Evolutionary conservation across 1,140 invertebrate species (phyloP), one percentile per base, ranked within the genome.

Genomic region (Chlorops oryzae): DNA sequence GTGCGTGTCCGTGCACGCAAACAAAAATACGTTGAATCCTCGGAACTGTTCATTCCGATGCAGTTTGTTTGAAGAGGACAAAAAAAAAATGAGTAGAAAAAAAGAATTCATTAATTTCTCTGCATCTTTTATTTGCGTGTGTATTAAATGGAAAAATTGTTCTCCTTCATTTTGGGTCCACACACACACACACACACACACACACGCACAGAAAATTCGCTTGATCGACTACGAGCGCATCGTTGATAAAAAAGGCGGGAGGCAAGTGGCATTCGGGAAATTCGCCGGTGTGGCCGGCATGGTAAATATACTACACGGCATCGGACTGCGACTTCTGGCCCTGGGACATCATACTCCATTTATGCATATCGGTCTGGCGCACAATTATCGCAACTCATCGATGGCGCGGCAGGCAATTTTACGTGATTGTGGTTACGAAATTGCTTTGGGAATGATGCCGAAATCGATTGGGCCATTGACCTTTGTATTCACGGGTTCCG

Each of bases 311-410:
- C 76, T 99, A 2, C 96, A 99, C 65, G 96, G 97, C 3, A 74
- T 99, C 10, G 96, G 96, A 3, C 76, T 99, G 1, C 76, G 97
- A 37, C 77, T 99, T 0, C 71, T 99, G 25, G 97, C 96, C 0
- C 70, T 99, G 3, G 97, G 96, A 2, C 96, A 99, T 74, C 96
- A 99, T 65, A 99, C 97, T 0, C 96, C 96, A 1, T 98, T 99
- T 65, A 97, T 99, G 95, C 93, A 99, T 65, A 92, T 99, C 55
- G 96, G 96, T 6, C 91, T 92, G 13, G 93, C 96, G 0, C 97
- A 99, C 63, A 99, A 99, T 72, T 99, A 99, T 75, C 79, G 94
- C 18, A 96, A 94, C 70, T 96, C 91, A 0, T 93, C 93, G 51
- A 97, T 97, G 90, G 96, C 96, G 1, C 80, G 90, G 22, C 96